Evolutionary conservation across 2,797 vertebrate species (phyloP).

Genomic region (Knipowitschia caucasica): DNA sequence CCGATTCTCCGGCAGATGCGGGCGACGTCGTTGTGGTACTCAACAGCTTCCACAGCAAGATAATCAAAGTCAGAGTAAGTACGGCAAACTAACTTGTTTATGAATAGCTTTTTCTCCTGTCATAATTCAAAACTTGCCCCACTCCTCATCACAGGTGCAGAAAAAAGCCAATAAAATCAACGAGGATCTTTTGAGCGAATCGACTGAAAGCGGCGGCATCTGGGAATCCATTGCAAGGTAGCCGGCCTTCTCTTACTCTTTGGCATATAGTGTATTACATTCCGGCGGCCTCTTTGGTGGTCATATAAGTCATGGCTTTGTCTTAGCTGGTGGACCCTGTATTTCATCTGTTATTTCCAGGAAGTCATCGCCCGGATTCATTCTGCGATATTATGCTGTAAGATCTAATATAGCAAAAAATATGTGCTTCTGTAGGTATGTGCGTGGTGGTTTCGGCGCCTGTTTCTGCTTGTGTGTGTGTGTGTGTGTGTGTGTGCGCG

Average conservation of each 20-base stretch:
- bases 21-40: conserved; percentile 82
- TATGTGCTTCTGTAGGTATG: conserved; percentile 78
- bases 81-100: background rate
- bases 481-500: conserved; percentile 32
- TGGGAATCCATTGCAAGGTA: conserved; percentile 87
- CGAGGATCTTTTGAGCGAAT: conserved; percentile 87
- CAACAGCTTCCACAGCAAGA: conserved; percentile 93
- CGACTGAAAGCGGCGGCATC: conserved; percentile 74
- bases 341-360: conserved; percentile 62
- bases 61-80: conserved; percentile 91
- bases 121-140: background rate
- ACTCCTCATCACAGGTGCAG: conserved; percentile 78
- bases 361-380: conserved; percentile 66
- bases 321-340: conserved; percentile 29
- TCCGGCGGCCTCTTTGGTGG: conserved; percentile 22
- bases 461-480: conserved; percentile 44
- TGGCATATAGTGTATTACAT: too few relatives aligned
- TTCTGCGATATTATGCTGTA: conserved; percentile 76
- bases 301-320: conserved; percentile 27
- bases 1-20: conserved; percentile 81
- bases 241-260: conserved; percentile 6
- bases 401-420: conserved; percentile 77
- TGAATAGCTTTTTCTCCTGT: background rate
- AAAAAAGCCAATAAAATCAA: conserved; percentile 86
- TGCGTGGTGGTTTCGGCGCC: conserved; percentile 34